Conservation (phyloP, 2,888 invertebrate species). For the Scotopteryx bipunctaria region DNA sequence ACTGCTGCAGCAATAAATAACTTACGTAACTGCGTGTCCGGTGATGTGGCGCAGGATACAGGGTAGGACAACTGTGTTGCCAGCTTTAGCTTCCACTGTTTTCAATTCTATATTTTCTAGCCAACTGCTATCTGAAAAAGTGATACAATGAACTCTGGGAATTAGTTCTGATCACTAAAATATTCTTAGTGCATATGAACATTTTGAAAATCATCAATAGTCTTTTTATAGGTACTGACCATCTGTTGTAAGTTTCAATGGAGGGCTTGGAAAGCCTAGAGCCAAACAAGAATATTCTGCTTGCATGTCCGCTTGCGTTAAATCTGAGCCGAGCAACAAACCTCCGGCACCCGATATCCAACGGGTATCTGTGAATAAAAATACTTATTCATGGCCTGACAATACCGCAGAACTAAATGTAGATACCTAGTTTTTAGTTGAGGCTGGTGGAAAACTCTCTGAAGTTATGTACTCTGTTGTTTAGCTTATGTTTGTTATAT, state of each 20-base stretch:
- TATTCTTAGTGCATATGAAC: no score
- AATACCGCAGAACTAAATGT: slow-evolving; percentile 5
- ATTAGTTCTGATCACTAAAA: not conserved
- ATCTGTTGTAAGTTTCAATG: slow-evolving; percentile 71
- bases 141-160: no score
- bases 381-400: slow-evolving; percentile 8
- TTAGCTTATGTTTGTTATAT: no score
- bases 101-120: slow-evolving; percentile 72
- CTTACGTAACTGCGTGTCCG: slow-evolving; percentile 69
- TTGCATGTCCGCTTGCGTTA: slow-evolving; percentile 73
- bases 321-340: slow-evolving; percentile 65
- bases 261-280: slow-evolving; percentile 63
- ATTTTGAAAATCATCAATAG: no score
- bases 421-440: no score
- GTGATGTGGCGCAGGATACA: slow-evolving; percentile 68
- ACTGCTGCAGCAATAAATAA: slow-evolving; percentile 39
- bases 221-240: slow-evolving; percentile 64
- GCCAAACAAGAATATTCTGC: slow-evolving; percentile 75
- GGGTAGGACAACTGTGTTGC: slow-evolving; percentile 68
- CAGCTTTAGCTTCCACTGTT: slow-evolving; percentile 66
- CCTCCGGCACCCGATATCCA: slow-evolving; percentile 74
- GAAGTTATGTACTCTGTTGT: no score
- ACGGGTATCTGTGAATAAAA: slow-evolving; percentile 60
- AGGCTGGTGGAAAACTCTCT: no score
- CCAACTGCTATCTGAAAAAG: slow-evolving; percentile 72